Percentiles rank a stretch among this genome's conserved stretches.
These are phyloP conservation scores for Siniperca chuatsi DNA, from an alignment of 2,113 vertebrate genomes.

Conservation along the genomic window DNA sequence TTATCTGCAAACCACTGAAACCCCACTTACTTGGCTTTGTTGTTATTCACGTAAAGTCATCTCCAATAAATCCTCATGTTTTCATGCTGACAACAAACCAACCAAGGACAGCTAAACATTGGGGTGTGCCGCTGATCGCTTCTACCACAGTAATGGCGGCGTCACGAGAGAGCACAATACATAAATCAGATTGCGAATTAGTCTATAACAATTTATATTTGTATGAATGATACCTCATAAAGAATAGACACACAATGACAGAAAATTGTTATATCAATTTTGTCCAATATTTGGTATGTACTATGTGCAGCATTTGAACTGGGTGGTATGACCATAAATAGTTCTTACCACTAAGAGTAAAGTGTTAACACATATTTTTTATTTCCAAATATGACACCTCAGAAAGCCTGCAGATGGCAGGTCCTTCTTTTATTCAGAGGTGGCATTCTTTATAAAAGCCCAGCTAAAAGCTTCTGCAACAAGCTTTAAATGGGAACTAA, in stretches of 20 bases:
- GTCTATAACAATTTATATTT: neutral
- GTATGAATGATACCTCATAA: neutral
- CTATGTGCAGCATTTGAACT: neutral
- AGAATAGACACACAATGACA: neutral
- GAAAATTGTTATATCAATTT: neutral
- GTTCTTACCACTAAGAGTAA: slow-evolving; percentile 1
- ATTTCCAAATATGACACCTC: slow-evolving; percentile 44
- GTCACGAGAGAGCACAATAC: neutral
- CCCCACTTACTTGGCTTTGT: neutral
- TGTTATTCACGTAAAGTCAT: neutral
- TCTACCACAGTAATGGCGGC: too few relatives aligned
- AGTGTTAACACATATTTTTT: slow-evolving; percentile 27
- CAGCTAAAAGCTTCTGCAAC: slow-evolving; percentile 36
- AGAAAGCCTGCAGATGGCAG: slow-evolving; percentile 32
- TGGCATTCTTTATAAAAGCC: slow-evolving; percentile 39
- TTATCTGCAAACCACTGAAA: neutral
- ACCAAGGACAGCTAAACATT: neutral
- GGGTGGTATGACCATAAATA: neutral
- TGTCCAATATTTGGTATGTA: neutral
- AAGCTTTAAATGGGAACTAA: slow-evolving; percentile 46
- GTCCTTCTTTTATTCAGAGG: slow-evolving; percentile 30
- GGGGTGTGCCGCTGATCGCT: neutral
- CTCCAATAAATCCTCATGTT: slow-evolving; percentile 12
- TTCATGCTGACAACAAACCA: neutral
- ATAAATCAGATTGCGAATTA: neutral